Evolutionary conservation across 2,797 vertebrate species (phyloP).

Genomic region (Gymnocypris eckloni): DNA sequence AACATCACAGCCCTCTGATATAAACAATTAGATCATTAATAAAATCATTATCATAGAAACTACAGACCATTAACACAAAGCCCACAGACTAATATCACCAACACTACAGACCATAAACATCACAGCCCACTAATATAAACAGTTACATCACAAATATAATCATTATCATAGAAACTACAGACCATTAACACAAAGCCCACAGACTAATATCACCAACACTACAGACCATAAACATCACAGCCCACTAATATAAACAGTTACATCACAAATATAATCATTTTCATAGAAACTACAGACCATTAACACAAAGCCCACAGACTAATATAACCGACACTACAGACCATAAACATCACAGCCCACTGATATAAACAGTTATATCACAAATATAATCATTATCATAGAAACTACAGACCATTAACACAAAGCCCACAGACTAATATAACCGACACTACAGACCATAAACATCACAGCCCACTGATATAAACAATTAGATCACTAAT

Average conservation of each 20-base stretch:
- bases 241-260: no score
- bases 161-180: neutral
- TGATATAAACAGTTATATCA: neutral
- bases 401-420: neutral
- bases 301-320: no score
- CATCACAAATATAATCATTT: neutral
- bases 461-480: neutral
- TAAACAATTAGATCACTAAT: neutral
- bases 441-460: neutral
- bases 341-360: neutral
- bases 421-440: no score
- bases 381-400: neutral
- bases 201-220: neutral
- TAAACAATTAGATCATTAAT: neutral
- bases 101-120: neutral
- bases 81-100: no score
- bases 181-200: neutral
- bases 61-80: neutral
- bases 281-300: neutral
- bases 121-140: neutral
- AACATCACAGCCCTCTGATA: neutral
- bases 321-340: neutral
- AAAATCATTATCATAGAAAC: neutral
- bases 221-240: neutral
- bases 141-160: neutral